A percentile compares a stretch with the other conserved stretches of the same genome.
Conservation (phyloP, 2,113 vertebrate genomes). For the Thunnus thynnus region DNA sequence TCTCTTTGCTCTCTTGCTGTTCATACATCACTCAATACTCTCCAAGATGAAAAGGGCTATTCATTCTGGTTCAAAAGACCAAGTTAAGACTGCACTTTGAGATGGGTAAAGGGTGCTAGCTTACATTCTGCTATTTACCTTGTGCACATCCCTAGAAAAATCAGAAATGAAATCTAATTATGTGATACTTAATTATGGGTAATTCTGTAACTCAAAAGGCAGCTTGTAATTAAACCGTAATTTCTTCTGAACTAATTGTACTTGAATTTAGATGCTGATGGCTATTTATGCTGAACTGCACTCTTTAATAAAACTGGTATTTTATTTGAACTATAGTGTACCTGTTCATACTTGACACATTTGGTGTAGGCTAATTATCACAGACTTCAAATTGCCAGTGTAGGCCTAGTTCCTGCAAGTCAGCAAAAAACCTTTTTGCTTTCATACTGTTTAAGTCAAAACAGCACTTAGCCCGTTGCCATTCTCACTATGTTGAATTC, state of each 20-base stretch:
- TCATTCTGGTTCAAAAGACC: conserved; percentile 41
- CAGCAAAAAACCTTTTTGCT: background rate
- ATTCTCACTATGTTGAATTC: conserved; percentile 31
- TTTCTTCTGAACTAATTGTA: conserved; percentile 37
- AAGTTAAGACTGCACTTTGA: conserved; percentile 8
- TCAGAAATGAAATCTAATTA: conserved; percentile 32
- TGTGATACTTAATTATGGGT: conserved; percentile 46
- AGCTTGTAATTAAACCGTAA: conserved; percentile 46
- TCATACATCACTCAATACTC: conserved; percentile 51
- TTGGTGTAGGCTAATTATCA: background rate
- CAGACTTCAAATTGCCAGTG: background rate
- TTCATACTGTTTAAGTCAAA: conserved; percentile 34
- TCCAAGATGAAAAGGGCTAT: conserved; percentile 22
- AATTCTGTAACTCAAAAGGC: conserved; percentile 47
- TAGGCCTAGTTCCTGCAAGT: background rate
- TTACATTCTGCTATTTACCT: conserved; percentile 33
- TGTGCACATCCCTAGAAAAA: conserved; percentile 26
- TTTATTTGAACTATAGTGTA: background rate
- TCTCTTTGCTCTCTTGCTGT: conserved; percentile 31
- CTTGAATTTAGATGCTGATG: conserved; percentile 39
- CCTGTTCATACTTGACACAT: background rate
- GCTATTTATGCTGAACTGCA: conserved; percentile 4
- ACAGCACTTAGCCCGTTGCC: background rate
- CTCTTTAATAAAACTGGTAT: background rate
- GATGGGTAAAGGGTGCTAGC: background rate